Conservation (phyloP, 2,797 vertebrate genomes). For the Mus minutoides region DNA sequence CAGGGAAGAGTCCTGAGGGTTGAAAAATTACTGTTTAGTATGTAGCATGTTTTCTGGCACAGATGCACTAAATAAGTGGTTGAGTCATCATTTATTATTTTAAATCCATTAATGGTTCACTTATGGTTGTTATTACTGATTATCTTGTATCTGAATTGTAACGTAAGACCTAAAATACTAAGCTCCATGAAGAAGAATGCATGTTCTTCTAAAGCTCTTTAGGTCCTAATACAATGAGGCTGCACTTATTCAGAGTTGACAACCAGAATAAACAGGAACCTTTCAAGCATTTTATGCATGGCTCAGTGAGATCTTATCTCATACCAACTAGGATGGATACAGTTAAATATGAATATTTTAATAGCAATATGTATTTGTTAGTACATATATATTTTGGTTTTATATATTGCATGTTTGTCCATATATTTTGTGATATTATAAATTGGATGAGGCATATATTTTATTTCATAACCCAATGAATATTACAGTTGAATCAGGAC, state of each 20-base stretch:
- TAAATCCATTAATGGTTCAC: slow-evolving; percentile 34
- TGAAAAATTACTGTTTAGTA: background rate
- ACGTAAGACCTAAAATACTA: background rate
- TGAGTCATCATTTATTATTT: slow-evolving; percentile 36
- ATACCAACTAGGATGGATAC: background rate
- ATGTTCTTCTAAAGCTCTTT: background rate
- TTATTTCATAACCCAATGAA: background rate
- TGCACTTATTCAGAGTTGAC: background rate
- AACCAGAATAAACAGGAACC: background rate
- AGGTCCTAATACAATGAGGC: background rate
- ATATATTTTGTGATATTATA: background rate
- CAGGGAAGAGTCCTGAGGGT: background rate
- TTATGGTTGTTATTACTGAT: background rate
- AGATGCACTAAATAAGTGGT: background rate
- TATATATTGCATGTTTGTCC: background rate
- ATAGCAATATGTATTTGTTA: background rate
- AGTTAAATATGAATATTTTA: background rate
- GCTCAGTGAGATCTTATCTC: background rate
- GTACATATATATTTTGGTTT: background rate
- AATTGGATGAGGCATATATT: background rate
- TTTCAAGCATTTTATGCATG: slow-evolving; percentile 26
- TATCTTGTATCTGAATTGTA: background rate
- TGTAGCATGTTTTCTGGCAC: slow-evolving; percentile 14
- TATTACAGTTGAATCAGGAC: background rate
- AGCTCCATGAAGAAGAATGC: background rate